Conservation (phyloP, 2,113 vertebrate genomes). For the Albula glossodonta region DNA sequence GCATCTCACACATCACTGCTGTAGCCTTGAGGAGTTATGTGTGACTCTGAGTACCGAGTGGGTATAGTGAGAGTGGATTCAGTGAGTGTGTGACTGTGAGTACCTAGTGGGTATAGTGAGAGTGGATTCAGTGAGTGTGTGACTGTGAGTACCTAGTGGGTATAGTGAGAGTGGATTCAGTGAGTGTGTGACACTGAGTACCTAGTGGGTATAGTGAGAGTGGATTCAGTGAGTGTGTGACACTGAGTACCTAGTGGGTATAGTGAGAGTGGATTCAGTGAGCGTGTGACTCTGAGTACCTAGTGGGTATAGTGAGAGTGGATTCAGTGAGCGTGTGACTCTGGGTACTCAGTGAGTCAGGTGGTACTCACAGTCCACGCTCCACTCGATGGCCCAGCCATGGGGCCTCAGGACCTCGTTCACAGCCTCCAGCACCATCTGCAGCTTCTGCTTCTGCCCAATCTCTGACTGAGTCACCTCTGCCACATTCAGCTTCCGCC, state of each 20-base stretch:
- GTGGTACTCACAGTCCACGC: slow-evolving; percentile 83
- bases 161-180: too few relatives aligned
- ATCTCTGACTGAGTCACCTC: slow-evolving; percentile 96
- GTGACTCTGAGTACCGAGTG: neutral
- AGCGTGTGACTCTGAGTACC: neutral
- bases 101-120: neutral
- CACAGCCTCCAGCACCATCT: slow-evolving; percentile 88
- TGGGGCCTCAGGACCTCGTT: slow-evolving; percentile 84
- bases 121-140: neutral
- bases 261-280: too few relatives aligned
- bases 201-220: neutral
- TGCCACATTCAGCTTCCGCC: slow-evolving; percentile 87
- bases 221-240: neutral
- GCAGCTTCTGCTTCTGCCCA: slow-evolving; percentile 94
- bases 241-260: neutral
- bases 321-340: neutral
- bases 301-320: too few relatives aligned
- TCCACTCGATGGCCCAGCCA: slow-evolving; percentile 87
- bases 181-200: neutral
- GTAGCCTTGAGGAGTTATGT: too few relatives aligned
- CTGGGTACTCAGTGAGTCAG: neutral
- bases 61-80: neutral
- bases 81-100: too few relatives aligned
- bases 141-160: neutral
- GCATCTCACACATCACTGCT: too few relatives aligned